Conservation (phyloP, 2,113 vertebrate species). For the Ptychochromis oligacanthus region DNA sequence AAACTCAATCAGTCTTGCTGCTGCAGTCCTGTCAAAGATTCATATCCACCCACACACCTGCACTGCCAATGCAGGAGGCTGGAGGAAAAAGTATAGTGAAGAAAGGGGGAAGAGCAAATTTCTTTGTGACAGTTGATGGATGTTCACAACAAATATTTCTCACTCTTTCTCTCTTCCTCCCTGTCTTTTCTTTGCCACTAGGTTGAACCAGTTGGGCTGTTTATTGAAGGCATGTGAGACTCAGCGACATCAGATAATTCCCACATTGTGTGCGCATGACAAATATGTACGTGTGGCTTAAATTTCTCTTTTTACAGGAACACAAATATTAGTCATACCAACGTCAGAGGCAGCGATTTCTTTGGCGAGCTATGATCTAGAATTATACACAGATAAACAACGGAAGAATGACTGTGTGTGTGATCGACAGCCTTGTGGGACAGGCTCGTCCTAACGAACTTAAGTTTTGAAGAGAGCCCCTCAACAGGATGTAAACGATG, state of each 20-base stretch:
- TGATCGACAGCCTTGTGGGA: neutral
- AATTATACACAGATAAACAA: conserved; percentile 20
- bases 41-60: conserved; percentile 21
- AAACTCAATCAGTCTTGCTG: conserved; percentile 29
- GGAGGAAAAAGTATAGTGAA: neutral
- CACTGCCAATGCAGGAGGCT: neutral
- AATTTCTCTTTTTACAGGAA: conserved; percentile 23
- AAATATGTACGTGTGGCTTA: conserved; percentile 29
- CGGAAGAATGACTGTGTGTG: neutral
- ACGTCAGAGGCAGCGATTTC: conserved; percentile 1
- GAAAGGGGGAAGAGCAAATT: neutral
- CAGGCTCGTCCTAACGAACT: neutral
- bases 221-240: neutral
- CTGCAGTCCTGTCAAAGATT: conserved; percentile 30
- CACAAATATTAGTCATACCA: conserved; percentile 21
- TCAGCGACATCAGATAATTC: conserved; percentile 7
- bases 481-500: conserved; percentile 26
- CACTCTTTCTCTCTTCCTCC: neutral
- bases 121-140: conserved; percentile 5
- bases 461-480: conserved; percentile 4
- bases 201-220: conserved; percentile 41
- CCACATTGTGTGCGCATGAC: conserved; percentile 26
- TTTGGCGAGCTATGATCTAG: neutral
- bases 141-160: conserved; percentile 14
- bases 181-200: neutral